These are phyloP conservation scores for Tragelaphus eurycerus DNA, from an alignment of 2,797 vertebrate genomes.

Conservation along the genomic window DNA sequence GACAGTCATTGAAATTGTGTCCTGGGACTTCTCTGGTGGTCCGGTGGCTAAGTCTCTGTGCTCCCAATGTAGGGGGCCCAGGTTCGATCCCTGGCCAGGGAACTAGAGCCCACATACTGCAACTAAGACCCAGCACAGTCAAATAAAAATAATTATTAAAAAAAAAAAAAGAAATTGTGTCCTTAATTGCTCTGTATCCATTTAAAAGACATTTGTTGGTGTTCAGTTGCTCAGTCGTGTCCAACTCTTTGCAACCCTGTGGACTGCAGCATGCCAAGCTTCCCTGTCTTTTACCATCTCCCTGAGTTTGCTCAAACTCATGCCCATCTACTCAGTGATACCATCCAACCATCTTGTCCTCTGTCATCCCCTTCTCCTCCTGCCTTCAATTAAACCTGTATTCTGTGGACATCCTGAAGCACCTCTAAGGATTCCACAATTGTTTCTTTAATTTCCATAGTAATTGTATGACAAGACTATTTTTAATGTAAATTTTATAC, in stretches of 20 bases:
- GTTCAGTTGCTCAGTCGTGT: neutral
- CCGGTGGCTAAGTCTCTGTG: too few relatives aligned
- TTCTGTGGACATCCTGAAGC: neutral
- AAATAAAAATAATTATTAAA: too few relatives aligned
- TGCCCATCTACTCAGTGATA: neutral
- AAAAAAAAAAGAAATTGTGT: neutral
- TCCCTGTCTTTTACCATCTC: neutral
- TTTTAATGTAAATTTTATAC: neutral
- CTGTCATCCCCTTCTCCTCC: neutral
- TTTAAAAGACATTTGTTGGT: neutral
- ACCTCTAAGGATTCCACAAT: neutral
- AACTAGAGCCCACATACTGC: too few relatives aligned
- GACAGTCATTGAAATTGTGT: neutral
- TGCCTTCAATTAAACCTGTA: neutral
- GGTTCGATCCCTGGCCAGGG: too few relatives aligned
- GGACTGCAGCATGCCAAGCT: neutral
- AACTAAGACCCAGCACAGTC: too few relatives aligned
- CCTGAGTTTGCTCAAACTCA: neutral
- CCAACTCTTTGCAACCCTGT: neutral
- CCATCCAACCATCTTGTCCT: neutral
- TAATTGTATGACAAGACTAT: neutral
- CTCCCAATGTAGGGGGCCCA: too few relatives aligned
- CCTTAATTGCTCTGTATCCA: neutral
- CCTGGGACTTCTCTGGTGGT: too few relatives aligned
- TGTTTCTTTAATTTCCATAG: conserved; percentile 1